Percentiles rank a stretch among this genome's conserved stretches.
Conservation (phyloP, 2,113 vertebrate genomes). For the Chamaetylas fuelleborni region DNA sequence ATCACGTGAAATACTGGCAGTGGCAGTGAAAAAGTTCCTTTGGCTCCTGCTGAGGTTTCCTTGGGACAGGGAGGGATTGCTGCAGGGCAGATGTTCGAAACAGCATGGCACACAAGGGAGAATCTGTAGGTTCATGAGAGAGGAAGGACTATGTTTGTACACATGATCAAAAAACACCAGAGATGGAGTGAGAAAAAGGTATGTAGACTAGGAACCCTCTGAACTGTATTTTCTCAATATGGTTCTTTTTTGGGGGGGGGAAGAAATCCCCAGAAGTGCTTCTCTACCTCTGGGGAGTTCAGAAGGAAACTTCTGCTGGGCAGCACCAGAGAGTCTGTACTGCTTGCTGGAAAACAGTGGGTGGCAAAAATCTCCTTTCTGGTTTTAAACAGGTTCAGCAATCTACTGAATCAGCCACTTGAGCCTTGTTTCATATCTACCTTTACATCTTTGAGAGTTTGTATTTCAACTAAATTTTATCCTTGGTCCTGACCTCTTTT, state of each 20-base stretch:
- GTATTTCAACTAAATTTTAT: not conserved
- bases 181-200: not conserved
- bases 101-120: not conserved
- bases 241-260: not conserved
- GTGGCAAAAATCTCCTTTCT: not conserved
- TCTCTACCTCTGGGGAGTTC: not conserved
- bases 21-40: not conserved
- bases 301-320: not conserved
- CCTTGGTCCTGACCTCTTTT: not conserved
- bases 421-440: not conserved
- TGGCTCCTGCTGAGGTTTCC: not conserved
- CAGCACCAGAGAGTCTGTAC: not conserved
- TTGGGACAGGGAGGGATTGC: not conserved
- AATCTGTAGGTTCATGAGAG: not conserved
- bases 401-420: not conserved
- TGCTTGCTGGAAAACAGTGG: not conserved
- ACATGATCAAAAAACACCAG: fast-evolving
- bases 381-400: not conserved
- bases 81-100: not conserved
- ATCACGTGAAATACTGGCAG: not conserved
- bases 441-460: not conserved
- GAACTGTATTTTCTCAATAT: not conserved
- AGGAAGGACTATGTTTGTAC: not conserved
- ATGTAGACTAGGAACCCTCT: not conserved
- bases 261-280: not conserved